Percentiles rank a stretch among this genome's conserved stretches.
These are phyloP conservation scores for Labeo calbasu DNA, from an alignment of 2,797 vertebrate genomes.

Conservation along the genomic window DNA sequence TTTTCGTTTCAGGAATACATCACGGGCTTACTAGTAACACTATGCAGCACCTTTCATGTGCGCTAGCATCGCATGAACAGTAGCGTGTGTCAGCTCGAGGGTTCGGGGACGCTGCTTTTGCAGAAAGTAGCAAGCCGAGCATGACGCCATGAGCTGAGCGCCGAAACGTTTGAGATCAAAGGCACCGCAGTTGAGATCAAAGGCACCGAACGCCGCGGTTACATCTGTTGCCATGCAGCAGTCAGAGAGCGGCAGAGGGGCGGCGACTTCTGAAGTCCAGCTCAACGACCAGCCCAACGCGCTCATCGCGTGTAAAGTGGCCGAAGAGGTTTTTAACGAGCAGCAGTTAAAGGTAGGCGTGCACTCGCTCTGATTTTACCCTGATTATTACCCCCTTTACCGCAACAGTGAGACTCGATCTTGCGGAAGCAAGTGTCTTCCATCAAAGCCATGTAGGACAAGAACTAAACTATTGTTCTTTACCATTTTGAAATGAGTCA, in stretches of 20 bases:
- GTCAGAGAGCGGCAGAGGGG: constrained; percentile 61
- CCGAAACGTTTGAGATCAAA: not conserved
- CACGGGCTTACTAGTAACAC: not conserved
- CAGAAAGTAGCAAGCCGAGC: constrained; percentile 6
- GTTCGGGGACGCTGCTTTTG: constrained; percentile 5
- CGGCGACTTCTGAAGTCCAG: constrained; percentile 75
- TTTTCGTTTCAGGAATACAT: constrained; percentile 48
- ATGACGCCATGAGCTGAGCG: constrained; percentile 46
- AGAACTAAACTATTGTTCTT: not conserved
- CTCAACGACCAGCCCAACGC: constrained; percentile 78
- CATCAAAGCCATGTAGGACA: not conserved
- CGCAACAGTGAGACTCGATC: not conserved
- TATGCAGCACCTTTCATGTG: constrained; percentile 18
- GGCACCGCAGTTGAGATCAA: not conserved
- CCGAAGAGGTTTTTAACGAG: constrained; percentile 74
- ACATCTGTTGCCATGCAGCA: constrained; percentile 69
- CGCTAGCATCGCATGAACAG: not conserved
- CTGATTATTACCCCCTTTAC: not conserved
- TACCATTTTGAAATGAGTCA: not conserved
- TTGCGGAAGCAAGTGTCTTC: not conserved
- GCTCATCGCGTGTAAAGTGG: constrained; percentile 79
- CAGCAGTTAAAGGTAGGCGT: constrained; percentile 70
- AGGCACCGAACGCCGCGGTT: constrained; percentile 3
- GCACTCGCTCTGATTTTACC: not conserved
- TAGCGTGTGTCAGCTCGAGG: not conserved